These are phyloP conservation scores for Xiphophorus birchmanni DNA, from an alignment of 2,797 vertebrate genomes.

Conservation along the genomic window DNA sequence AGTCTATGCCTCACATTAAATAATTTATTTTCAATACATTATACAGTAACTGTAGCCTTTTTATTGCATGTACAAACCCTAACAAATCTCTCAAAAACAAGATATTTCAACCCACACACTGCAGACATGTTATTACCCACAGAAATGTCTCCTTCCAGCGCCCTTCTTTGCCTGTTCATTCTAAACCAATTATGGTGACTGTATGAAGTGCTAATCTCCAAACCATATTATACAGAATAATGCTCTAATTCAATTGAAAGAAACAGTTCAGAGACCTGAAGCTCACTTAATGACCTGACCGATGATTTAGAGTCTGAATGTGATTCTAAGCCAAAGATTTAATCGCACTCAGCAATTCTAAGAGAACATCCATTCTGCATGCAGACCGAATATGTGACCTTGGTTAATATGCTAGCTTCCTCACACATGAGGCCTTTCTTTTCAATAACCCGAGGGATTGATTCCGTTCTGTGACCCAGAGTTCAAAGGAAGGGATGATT, in stretches of 20 bases:
- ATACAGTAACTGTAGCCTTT: constrained; percentile 5
- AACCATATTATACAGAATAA: constrained; percentile 77
- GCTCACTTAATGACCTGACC: constrained; percentile 68
- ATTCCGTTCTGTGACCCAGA: constrained; percentile 67
- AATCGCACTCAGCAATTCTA: constrained; percentile 73
- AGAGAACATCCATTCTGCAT: constrained; percentile 60
- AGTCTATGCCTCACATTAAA: not conserved
- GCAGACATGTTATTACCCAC: constrained; percentile 11
- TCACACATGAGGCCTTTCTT: constrained; percentile 70
- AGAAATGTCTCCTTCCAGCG: constrained; percentile 40
- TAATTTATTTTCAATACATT: constrained; percentile 16
- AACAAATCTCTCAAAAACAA: constrained; percentile 5
- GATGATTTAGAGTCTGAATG: constrained; percentile 73
- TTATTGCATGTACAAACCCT: not conserved
- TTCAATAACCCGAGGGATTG: constrained; percentile 77
- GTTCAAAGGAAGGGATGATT: constrained; percentile 78
- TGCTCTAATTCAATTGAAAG: constrained; percentile 76
- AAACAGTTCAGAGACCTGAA: constrained; percentile 50
- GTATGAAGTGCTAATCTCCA: constrained; percentile 66
- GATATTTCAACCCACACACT: not conserved
- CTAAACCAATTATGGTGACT: constrained; percentile 59
- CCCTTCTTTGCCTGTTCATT: constrained; percentile 46
- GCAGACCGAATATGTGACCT: constrained; percentile 67
- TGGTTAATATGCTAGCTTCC: constrained; percentile 67
- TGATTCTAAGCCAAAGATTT: constrained; percentile 70